These are phyloP conservation scores for Cheilosia grossa DNA, from an alignment of 2,888 invertebrate genomes.

Conservation along the genomic window DNA sequence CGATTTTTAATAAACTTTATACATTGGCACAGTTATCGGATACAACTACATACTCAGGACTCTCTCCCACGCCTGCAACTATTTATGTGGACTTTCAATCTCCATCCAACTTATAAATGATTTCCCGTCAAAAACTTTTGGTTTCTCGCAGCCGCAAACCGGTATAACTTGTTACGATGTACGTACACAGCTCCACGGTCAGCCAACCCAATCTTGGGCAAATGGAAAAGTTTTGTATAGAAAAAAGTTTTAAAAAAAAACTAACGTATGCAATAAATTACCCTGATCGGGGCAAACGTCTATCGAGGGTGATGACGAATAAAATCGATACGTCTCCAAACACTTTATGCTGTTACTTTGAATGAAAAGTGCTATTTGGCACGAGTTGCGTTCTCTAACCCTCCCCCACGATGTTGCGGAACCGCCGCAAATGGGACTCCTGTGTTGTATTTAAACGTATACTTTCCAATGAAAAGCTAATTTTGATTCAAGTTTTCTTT, in stretches of 20 bases:
- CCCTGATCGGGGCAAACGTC: slow-evolving; percentile 21
- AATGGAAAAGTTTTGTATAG: slow-evolving; percentile 14
- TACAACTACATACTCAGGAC: no score
- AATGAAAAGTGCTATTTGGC: slow-evolving; percentile 55
- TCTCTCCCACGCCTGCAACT: no score
- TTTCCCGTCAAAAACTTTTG: slow-evolving; percentile 64
- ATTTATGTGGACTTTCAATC: slow-evolving; percentile 31
- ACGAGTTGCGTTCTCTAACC: slow-evolving; percentile 1
- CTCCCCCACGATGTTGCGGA: neutral
- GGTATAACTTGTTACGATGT: neutral
- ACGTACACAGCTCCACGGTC: neutral
- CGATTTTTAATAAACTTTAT: neutral
- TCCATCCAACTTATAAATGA: slow-evolving; percentile 53
- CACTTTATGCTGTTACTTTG: slow-evolving; percentile 52
- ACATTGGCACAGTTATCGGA: neutral
- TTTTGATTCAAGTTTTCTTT: neutral
- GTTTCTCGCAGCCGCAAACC: slow-evolving; percentile 28
- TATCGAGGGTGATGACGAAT: slow-evolving; percentile 15
- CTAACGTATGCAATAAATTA: slow-evolving; percentile 34
- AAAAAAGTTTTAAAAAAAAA: slow-evolving; percentile 22
- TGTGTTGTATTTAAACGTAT: neutral
- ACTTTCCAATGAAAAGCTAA: neutral
- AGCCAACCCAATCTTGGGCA: neutral
- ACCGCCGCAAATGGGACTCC: slow-evolving; percentile 12
- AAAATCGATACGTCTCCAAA: slow-evolving; percentile 54